Evolutionary conservation across 2,797 vertebrate species (phyloP).

Genomic region (Sebastes miniatus): DNA sequence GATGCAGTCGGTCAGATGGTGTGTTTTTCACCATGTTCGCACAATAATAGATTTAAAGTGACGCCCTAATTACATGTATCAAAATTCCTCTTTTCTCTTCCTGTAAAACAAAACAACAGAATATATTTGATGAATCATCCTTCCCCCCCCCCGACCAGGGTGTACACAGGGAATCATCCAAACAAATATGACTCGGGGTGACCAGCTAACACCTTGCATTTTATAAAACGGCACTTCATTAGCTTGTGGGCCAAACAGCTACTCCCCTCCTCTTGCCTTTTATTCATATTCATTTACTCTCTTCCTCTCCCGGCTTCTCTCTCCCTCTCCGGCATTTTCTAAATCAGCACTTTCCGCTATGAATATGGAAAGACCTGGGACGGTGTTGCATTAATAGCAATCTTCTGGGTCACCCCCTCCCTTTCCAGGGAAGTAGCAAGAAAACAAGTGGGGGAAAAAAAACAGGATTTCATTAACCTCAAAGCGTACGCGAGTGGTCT

Average conservation of each 20-base stretch:
- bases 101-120: not conserved
- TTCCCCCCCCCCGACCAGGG: not conserved
- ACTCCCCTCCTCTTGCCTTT: not conserved
- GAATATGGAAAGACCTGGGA: conserved; percentile 59
- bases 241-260: not conserved
- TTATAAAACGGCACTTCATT: not conserved
- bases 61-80: not conserved
- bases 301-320: conserved; percentile 5
- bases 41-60: not conserved
- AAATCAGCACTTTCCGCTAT: conserved; percentile 52
- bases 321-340: conserved; percentile 2
- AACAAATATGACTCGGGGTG: not conserved
- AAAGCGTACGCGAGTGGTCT: conserved; percentile 29
- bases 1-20: not conserved
- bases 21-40: not conserved
- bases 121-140: not conserved
- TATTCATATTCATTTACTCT: conserved; percentile 9
- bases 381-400: conserved; percentile 56
- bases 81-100: not conserved
- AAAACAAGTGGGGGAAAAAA: not conserved
- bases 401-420: conserved; percentile 66
- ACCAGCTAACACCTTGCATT: not conserved
- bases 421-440: not conserved
- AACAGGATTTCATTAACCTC: conserved; percentile 51
- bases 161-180: not conserved